Base-by-base conservation (phyloP, 1,140 invertebrate genomes). In the Goniozus legneri region DNA sequence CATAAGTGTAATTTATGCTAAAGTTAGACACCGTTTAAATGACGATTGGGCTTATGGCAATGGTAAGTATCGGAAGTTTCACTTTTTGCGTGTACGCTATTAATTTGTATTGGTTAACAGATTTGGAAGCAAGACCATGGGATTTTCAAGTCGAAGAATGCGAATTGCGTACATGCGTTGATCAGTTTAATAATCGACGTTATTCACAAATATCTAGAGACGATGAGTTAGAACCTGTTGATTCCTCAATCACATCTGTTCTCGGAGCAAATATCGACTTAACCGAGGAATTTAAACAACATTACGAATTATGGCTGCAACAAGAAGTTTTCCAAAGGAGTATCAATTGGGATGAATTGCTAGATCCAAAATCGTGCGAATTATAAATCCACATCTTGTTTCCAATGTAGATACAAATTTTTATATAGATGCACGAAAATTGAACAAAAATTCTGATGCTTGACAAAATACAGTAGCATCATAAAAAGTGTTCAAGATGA, bases 11-110 rank as follows among this genome's bases (percentile, higher is more conserved):
- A 99, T 99, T 68, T 99, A 99, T 75, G 88, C 94, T 40, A 98
- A 98, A 82, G 96, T 92, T 42, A 76, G 91, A 33, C 91, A 94
- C 80, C 83, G 92, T 38, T 78, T 99, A 1, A 98, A 97, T 65
- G 97, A 99, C 76, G 97, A 99, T 69, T 99, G 97, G 97, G 97
- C 97, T 10, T 99, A 92, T 82, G 97, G 96, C 24, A 99, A 99
- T 80, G 88, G 85, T 87, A 76, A 70, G 53, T 27, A 10, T 27
- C 10, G 4, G 10, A 27, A 6, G 4, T 27, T 6, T 6, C 10
- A 10, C 24, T 27, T 27, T 27, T 10, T 27, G 10, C 10, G 24
- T 27, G 24, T 27, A n/a, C n/a, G n/a, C n/a, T n/a, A n/a, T n/a
- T n/a, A n/a, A n/a, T n/a, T n/a, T n/a, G n/a, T n/a, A n/a, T n/a